Evolutionary conservation across 2,113 vertebrate species (phyloP).

Genomic region (Anser brachyrhynchus): DNA sequence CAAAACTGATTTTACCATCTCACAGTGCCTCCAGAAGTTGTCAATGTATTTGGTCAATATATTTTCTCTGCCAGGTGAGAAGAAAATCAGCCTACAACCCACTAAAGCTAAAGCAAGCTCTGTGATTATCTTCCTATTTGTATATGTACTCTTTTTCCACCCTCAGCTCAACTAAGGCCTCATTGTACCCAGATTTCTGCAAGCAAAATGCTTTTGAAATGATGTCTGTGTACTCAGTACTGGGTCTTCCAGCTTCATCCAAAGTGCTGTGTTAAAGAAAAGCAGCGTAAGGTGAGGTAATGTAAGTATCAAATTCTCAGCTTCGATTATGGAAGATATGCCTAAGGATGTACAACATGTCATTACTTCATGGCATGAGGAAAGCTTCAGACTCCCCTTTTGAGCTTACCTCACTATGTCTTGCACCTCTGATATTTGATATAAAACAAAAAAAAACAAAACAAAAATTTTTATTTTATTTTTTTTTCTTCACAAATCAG

Average conservation of each 20-base stretch:
- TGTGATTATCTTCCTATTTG: neutral
- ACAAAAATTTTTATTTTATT: too few species aligned
- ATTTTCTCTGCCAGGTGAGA: neutral
- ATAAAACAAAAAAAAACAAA: neutral
- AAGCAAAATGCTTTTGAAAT: neutral
- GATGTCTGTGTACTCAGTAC: accelerated
- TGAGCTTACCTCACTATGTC: neutral
- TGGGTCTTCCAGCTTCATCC: neutral
- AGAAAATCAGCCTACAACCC: neutral
- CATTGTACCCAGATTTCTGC: too few species aligned
- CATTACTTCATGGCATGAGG: neutral
- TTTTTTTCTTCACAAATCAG: neutral
- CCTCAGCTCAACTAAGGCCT: neutral
- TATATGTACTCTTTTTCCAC: neutral
- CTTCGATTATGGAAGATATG: neutral
- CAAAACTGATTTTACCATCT: neutral
- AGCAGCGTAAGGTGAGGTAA: neutral
- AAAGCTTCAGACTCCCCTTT: neutral
- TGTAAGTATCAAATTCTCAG: neutral
- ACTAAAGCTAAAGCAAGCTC: neutral
- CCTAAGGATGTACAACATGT: accelerated
- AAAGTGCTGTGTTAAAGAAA: neutral
- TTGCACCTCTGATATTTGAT: neutral
- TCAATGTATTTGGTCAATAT: accelerated
- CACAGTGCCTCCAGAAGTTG: accelerated